phyloP scores from a whole-genome alignment of 2,113 vertebrate genomes.

The Poicephalus meyeri region DNA sequence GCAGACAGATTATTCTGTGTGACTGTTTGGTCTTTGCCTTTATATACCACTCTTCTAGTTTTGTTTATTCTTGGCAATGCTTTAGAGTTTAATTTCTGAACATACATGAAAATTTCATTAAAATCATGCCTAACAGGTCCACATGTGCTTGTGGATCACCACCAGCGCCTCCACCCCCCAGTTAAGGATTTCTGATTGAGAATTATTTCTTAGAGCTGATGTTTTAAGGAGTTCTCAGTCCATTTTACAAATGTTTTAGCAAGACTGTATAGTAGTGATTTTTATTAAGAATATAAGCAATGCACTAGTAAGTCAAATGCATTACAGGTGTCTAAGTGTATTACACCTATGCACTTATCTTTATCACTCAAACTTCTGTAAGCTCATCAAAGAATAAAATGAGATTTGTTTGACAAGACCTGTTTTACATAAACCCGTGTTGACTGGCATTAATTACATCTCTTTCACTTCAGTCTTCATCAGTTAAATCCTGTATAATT shows the following conservation, averaged over 20 bases:
- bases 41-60: neutral
- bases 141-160: neutral
- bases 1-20: neutral
- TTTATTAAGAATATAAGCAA: neutral
- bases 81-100: neutral
- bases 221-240: neutral
- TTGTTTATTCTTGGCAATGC: neutral
- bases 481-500: neutral
- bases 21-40: neutral
- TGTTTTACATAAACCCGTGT: conserved; percentile 21
- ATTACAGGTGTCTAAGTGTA: neutral
- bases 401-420: conserved; percentile 49
- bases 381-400: conserved; percentile 23
- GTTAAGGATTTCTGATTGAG: neutral
- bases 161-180: neutral
- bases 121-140: neutral
- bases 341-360: neutral
- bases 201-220: neutral
- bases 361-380: conserved; percentile 25
- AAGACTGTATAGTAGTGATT: neutral
- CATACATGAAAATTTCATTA: neutral
- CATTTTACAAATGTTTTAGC: neutral
- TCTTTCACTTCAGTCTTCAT: neutral
- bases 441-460: conserved; percentile 51
- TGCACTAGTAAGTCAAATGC: neutral